Base-by-base conservation (phyloP, 1,140 invertebrate genomes). In the Hycleus phaleratus region DNA sequence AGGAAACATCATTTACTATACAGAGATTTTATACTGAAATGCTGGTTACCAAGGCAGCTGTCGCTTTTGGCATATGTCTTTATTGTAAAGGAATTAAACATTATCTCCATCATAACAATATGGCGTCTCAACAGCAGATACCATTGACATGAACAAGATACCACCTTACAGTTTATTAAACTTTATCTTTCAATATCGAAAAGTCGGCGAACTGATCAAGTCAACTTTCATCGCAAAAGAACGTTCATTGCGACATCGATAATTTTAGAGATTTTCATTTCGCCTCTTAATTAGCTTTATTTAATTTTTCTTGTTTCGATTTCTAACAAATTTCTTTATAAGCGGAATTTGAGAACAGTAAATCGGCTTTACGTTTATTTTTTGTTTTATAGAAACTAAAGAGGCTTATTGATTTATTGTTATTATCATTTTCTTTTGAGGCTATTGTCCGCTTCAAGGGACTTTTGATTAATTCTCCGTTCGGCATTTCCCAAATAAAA, bases 381-480 rank as follows among this genome's bases (percentile, higher is more conserved):
- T 53, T 45, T 53, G 51, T 53, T 50, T 59, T 40, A 53, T 52
- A 38, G 38, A 50, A 46, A 42, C 46, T 53, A 56, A 58, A 60
- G 53, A 42, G 43, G 47, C 46, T 60, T 60, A 60, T 60, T 60
- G 59, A 60, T 60, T 56, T 54, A 58, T 54, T 57, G 32, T 32
- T 32, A 32, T 32, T 32, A 61, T 61, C 58, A 61, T 58, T 51
- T 61, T 61, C 56, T 57, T 57, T 61, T 58, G 44, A 61, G 50
- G 46, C 50, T 53, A 58, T 61, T 58, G 59, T 61, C 49, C 50
- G 60, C 49, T 61, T 44, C 46, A 48, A 50, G 60, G 55, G 39
- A 57, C 54, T 54, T 49, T 61, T 58, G 62, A 60, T 61, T 63
- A 60, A 63, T 60, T 63, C 51, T 53, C 47, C 50, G 26, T 58